A percentile compares a stretch with the other conserved stretches of the same genome.
These are phyloP conservation scores for Adoxophyes honmai DNA, from an alignment of 1,140 invertebrate species.

Conservation along the genomic window DNA sequence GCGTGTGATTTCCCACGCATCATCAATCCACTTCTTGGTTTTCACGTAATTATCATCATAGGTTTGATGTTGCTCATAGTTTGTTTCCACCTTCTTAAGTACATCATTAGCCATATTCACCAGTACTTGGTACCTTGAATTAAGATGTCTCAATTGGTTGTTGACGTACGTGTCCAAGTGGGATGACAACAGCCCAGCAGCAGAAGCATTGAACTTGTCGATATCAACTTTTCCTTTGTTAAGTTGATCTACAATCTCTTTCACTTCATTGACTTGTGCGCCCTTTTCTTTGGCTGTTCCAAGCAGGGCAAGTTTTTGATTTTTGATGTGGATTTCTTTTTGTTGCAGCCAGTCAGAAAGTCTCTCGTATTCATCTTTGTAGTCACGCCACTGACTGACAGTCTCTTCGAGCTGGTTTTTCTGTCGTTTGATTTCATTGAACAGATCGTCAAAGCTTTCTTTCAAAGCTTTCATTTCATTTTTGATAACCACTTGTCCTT, in stretches of 20 bases:
- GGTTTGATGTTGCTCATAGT: slow-evolving; percentile 91
- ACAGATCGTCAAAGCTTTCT: slow-evolving; percentile 90
- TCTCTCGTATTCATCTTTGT: slow-evolving; percentile 94
- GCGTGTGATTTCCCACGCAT: slow-evolving; percentile 89
- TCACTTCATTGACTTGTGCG: slow-evolving; percentile 88
- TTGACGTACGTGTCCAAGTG: slow-evolving; percentile 94
- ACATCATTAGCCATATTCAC: slow-evolving; percentile 95
- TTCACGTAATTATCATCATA: slow-evolving; percentile 89
- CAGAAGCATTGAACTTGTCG: slow-evolving; percentile 88
- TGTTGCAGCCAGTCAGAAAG: slow-evolving; percentile 96
- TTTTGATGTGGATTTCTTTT: slow-evolving; percentile 94
- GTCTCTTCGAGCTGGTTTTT: slow-evolving; percentile 90
- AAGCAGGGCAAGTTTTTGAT: slow-evolving; percentile 90
- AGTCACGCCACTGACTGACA: slow-evolving; percentile 90
- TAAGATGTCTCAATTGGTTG: slow-evolving; percentile 93
- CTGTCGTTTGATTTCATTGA: slow-evolving; percentile 90
- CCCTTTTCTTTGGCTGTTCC: slow-evolving; percentile 90
- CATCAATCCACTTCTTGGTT: slow-evolving; percentile 92
- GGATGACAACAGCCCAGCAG: slow-evolving; percentile 86
- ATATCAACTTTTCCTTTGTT: slow-evolving; percentile 90
- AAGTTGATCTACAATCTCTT: slow-evolving; percentile 86
- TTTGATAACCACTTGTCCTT: slow-evolving; percentile 88
- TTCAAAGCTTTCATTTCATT: slow-evolving; percentile 90
- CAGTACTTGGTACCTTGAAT: slow-evolving; percentile 93
- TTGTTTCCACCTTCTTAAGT: slow-evolving; percentile 93